Base-by-base conservation (phyloP, 2,888 invertebrate genomes). In the Camptogramma bilineatum region DNA sequence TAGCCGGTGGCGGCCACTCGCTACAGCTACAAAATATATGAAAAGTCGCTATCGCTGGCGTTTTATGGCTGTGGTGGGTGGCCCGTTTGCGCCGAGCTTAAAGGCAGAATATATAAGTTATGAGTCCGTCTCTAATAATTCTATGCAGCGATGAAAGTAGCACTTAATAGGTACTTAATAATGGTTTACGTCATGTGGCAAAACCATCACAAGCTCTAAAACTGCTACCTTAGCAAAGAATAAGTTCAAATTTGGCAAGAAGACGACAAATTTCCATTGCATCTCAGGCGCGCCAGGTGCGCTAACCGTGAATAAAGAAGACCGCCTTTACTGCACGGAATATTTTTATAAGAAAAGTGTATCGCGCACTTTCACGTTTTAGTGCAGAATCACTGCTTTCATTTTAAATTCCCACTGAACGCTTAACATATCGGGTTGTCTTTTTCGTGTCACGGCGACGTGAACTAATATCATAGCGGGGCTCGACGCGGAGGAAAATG, bases 241-340 rank as follows among this genome's bases (percentile, higher is more conserved):
- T 84, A 85, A 82, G 82, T 84, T 83, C 78, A 85, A 86, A 86
- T 88, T 88, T 85, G 85, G 84, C 83, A 82, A 83, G 83, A 79
- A 80, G 83, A 84, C 84, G 85, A 87, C 86, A 87, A 85, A 88
- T 90, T 88, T 84, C 87, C 87, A 85, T 87, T 84, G 86, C 85
- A 84, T 77, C 78, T 75, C 72, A 76, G 75, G 73, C 77, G 80
- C 54, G 64, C 65, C 88, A 88, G 87, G 88, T 87, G 88, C 79
- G 79, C 85, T 71, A 68, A 77, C 77, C 79, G 81, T 83, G 85
- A 86, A 87, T 88, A 86, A 86, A 82, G 86, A 82, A 84, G 82
- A 75, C 79, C 76, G 73, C 74, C 75, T 72, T 77, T 24, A 73
- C 76, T 79, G 75, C 79, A 71, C 64, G 71, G 79, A 84, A 88